phyloP scores from a whole-genome alignment of 2,797 vertebrate species.

The Catharus ustulatus region DNA sequence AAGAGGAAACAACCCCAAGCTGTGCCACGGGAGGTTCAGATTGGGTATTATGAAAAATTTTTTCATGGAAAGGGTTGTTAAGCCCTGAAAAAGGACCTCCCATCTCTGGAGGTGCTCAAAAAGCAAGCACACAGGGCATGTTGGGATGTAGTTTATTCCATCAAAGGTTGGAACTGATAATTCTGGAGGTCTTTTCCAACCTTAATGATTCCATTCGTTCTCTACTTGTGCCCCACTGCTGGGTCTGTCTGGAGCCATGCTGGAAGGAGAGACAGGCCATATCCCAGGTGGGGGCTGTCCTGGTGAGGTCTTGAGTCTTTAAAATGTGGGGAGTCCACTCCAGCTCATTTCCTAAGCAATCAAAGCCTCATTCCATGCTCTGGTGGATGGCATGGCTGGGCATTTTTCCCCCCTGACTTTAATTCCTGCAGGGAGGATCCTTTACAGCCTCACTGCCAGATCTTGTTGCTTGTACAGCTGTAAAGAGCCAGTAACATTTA shows the following conservation, averaged over 20 bases:
- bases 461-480: rapidly evolving
- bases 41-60: background rate
- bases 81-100: background rate
- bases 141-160: background rate
- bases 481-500: background rate
- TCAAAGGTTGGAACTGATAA: background rate
- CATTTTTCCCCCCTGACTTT: background rate
- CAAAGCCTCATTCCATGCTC: background rate
- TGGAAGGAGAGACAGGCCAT: rapidly evolving
- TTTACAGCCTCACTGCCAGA: background rate
- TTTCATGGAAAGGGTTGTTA: background rate
- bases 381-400: background rate
- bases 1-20: background rate
- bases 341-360: background rate
- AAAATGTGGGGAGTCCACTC: background rate
- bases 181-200: background rate
- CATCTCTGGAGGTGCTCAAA: background rate
- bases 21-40: background rate
- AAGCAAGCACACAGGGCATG: rapidly evolving
- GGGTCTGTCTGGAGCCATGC: background rate
- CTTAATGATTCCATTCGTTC: background rate
- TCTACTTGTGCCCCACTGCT: background rate
- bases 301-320: background rate
- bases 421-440: background rate
- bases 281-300: background rate